Evolutionary conservation across 1,140 invertebrate species (phyloP).

Genomic region (Hestina assimilis): DNA sequence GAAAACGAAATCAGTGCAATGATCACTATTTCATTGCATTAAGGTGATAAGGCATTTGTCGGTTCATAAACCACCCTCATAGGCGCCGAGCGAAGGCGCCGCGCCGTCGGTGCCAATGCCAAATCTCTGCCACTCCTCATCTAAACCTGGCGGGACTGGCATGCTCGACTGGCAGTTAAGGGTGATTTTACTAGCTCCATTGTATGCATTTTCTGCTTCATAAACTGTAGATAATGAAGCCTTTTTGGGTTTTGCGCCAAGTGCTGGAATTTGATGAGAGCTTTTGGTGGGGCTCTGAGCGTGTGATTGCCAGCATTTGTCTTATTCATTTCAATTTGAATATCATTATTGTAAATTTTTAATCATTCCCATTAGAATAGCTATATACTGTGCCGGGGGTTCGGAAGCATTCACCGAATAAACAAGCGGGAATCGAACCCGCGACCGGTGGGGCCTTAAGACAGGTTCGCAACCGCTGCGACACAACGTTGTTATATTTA

Average conservation of each 20-base stretch:
- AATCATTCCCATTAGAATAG: too few species aligned
- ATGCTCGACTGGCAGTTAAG: slow-evolving; percentile 18
- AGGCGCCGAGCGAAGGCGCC: slow-evolving; percentile 39
- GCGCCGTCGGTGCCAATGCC: slow-evolving; percentile 45
- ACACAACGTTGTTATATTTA: too few species aligned
- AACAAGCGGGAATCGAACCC: too few species aligned
- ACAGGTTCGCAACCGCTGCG: too few species aligned
- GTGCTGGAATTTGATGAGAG: neutral
- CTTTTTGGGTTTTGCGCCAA: slow-evolving; percentile 36
- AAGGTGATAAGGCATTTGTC: slow-evolving; percentile 73
- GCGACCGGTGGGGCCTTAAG: too few species aligned
- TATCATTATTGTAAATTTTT: too few species aligned
- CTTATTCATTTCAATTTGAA: too few species aligned
- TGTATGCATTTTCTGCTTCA: slow-evolving; percentile 61
- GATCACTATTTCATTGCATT: slow-evolving; percentile 54
- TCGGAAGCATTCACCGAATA: too few species aligned
- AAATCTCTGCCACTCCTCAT: slow-evolving; percentile 63
- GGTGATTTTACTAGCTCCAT: slow-evolving; percentile 27
- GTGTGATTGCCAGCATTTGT: too few species aligned
- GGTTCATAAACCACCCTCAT: slow-evolving; percentile 56
- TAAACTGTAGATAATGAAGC: slow-evolving; percentile 49
- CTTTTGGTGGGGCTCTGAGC: neutral
- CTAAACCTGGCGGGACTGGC: slow-evolving; percentile 52
- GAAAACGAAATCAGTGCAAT: neutral
- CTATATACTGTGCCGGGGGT: too few species aligned